phyloP scores from a whole-genome alignment of 92 coral and sea anemone species.

The Zoanthus sansibaricus region DNA sequence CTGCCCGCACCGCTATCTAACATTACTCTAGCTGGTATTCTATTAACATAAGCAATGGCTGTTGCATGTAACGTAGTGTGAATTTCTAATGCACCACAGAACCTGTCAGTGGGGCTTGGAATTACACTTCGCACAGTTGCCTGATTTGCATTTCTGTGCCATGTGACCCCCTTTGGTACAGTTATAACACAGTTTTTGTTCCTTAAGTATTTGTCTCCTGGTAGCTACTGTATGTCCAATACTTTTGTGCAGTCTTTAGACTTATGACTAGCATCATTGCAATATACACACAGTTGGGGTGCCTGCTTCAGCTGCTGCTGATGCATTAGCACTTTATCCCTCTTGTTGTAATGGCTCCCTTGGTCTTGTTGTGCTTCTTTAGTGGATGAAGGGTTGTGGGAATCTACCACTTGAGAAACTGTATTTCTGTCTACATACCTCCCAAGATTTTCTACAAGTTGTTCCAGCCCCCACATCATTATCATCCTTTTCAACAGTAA shows the following conservation, averaged over 20 bases:
- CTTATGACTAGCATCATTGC: no score
- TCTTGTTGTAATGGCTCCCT: no score
- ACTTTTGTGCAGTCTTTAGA: no score
- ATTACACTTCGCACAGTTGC: slow-evolving; percentile 34
- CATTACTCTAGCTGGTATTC: slow-evolving; percentile 48
- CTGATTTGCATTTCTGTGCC: slow-evolving; percentile 22
- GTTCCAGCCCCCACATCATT: slow-evolving; percentile 64
- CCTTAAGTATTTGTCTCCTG: slow-evolving; percentile 34
- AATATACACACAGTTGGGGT: no score
- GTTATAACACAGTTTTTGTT: background rate
- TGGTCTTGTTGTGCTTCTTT: no score
- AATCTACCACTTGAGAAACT: no score
- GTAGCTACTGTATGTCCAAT: slow-evolving; percentile 12
- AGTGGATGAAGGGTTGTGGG: slow-evolving; percentile 1
- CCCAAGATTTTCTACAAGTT: slow-evolving; percentile 45
- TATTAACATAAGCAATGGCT: slow-evolving; percentile 11
- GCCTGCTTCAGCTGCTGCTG: no score
- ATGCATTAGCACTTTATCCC: no score
- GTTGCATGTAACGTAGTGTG: slow-evolving; percentile 64
- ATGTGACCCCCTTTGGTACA: slow-evolving; percentile 57
- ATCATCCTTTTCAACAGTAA: slow-evolving; percentile 58
- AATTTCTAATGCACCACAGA: background rate
- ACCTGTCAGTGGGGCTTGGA: slow-evolving; percentile 41
- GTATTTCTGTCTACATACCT: no score
- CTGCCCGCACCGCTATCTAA: no score